Conservation (phyloP, 35 echinoderm and acorn worm genomes). For the Amphiura filiformis region DNA sequence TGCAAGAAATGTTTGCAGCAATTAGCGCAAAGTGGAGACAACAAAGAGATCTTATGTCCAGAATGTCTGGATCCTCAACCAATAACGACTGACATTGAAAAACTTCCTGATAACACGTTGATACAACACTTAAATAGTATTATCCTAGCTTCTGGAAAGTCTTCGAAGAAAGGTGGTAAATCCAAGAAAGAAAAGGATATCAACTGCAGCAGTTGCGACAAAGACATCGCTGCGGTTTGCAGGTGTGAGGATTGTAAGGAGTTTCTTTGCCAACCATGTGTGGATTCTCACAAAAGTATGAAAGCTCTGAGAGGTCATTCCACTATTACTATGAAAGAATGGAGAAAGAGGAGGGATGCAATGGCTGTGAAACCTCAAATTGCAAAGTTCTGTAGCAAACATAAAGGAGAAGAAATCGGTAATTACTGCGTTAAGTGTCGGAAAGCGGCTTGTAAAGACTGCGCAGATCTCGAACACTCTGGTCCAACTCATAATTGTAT, state of each 20-base stretch:
- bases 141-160: conserved; percentile 20
- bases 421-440: conserved; percentile 55
- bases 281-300: conserved; percentile 58
- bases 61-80: conserved; percentile 35
- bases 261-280: conserved; percentile 74
- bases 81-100: not conserved
- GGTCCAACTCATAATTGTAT: conserved; percentile 22
- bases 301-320: conserved; percentile 69
- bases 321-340: conserved; percentile 45
- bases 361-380: conserved; percentile 13
- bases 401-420: conserved; percentile 52
- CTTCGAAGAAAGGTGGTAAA: not conserved
- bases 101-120: conserved; percentile 57
- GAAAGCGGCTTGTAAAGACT: conserved; percentile 48
- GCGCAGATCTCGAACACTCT: conserved; percentile 63
- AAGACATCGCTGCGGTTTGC: conserved; percentile 40
- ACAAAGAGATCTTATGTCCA: conserved; percentile 35
- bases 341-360: conserved; percentile 32
- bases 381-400: conserved; percentile 40
- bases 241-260: conserved; percentile 74
- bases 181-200: conserved; percentile 27
- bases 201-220: conserved; percentile 63
- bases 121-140: conserved; percentile 37
- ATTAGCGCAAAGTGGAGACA: conserved; percentile 28
- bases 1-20: conserved; percentile 73